A percentile compares a stretch with the other conserved stretches of the same genome.
These are phyloP conservation scores for Metacarcinus magister DNA, from an alignment of 2,888 invertebrate species.

Conservation along the genomic window DNA sequence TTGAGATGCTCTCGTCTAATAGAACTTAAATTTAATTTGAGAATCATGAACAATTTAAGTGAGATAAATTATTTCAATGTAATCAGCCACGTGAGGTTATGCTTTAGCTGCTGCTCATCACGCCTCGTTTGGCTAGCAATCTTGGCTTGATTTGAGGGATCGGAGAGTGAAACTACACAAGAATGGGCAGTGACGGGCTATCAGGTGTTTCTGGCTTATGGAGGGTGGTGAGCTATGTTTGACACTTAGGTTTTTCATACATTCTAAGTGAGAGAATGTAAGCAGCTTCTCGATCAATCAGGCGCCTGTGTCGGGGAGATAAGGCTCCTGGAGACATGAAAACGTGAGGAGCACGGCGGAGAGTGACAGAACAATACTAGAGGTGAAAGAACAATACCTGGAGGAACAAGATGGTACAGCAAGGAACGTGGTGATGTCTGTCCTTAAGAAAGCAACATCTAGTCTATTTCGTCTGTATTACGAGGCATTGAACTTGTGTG, in stretches of 20 bases:
- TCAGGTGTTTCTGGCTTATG: not conserved
- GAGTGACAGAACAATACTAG: not conserved
- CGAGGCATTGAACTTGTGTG: not conserved
- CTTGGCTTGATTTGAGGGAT: too few relatives aligned
- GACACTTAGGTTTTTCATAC: not conserved
- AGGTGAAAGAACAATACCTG: constrained; percentile 11
- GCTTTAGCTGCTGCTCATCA: not conserved
- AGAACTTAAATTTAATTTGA: not conserved
- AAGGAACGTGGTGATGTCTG: not conserved
- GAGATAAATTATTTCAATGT: not conserved
- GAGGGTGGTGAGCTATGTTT: not conserved
- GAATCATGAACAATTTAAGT: not conserved
- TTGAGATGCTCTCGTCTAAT: not conserved
- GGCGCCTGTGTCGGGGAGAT: not conserved
- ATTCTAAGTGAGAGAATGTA: not conserved
- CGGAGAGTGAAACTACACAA: not conserved
- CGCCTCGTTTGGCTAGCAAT: not conserved
- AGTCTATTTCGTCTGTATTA: not conserved
- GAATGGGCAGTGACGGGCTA: not conserved
- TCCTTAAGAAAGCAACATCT: not conserved
- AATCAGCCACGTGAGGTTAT: not conserved
- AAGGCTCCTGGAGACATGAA: not conserved
- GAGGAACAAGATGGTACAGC: not conserved
- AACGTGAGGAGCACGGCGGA: constrained; percentile 6
- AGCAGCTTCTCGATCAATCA: too few relatives aligned